These are phyloP conservation scores for Oryzias sinensis DNA, from an alignment of 2,797 vertebrate species.

Conservation along the genomic window DNA sequence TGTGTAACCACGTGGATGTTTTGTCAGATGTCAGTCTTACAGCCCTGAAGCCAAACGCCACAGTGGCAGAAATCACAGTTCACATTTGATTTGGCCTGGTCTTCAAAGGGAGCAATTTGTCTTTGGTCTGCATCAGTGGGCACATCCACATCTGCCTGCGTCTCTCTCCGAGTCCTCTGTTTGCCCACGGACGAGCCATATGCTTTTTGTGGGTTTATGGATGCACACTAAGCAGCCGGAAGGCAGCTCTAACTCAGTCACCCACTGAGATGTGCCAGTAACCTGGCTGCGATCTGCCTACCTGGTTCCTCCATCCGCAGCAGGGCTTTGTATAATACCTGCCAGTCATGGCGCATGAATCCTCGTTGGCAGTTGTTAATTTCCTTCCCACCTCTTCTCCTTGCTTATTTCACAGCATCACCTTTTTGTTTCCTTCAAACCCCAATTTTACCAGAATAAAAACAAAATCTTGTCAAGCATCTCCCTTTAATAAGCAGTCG, in stretches of 20 bases:
- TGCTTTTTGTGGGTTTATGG: constrained; percentile 12
- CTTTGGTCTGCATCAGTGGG: constrained; percentile 65
- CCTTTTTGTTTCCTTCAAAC: constrained; percentile 36
- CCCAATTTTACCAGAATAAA: constrained; percentile 4
- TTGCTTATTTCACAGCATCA: constrained; percentile 4
- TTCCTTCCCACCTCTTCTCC: constrained; percentile 33
- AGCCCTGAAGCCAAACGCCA: constrained; percentile 56
- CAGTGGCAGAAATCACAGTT: constrained; percentile 68
- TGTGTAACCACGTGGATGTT: constrained; percentile 56
- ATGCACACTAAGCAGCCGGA: constrained; percentile 34
- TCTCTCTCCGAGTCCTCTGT: constrained; percentile 14
- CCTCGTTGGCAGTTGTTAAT: constrained; percentile 39
- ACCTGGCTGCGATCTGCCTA: constrained; percentile 51
- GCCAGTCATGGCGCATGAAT: constrained; percentile 42
- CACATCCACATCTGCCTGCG: constrained; percentile 60
- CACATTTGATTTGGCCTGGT: constrained; percentile 66
- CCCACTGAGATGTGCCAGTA: constrained; percentile 58
- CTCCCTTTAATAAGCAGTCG: constrained; percentile 8
- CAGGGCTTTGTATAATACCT: constrained; percentile 49
- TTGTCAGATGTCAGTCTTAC: constrained; percentile 63
- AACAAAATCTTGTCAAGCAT: constrained; percentile 1
- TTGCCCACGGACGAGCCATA: constrained; percentile 5
- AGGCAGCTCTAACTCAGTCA: constrained; percentile 53
- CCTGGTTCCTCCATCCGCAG: constrained; percentile 49
- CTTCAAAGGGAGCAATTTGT: constrained; percentile 76